Conservation (phyloP, 1,140 invertebrate genomes). For the Spodoptera frugiperda region DNA sequence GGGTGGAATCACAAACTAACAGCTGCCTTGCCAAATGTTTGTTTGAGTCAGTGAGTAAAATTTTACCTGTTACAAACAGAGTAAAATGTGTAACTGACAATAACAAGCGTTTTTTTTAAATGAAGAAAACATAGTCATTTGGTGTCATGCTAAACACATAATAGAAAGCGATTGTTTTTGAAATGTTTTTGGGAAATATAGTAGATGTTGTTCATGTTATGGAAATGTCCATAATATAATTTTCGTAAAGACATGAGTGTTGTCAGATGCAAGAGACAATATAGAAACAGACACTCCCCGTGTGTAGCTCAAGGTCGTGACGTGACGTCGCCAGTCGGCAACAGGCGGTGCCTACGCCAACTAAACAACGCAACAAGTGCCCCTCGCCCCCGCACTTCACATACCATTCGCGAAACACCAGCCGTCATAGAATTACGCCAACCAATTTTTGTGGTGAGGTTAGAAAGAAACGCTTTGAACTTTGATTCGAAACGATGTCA, state of each 20-base stretch:
- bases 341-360: conserved; percentile 76
- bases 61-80: conserved; percentile 4
- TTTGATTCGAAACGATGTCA: neutral
- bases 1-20: conserved; percentile 66
- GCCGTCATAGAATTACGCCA: conserved; percentile 52
- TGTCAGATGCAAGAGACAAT: conserved; percentile 45
- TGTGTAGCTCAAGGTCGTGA: conserved; percentile 75
- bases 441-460: conserved; percentile 21
- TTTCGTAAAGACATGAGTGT: conserved; percentile 3
- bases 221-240: neutral
- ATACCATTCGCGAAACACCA: conserved; percentile 68
- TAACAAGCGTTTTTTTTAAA: neutral
- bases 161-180: neutral
- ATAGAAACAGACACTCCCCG: conserved; percentile 57
- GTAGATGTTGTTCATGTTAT: neutral
- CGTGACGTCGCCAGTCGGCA: conserved; percentile 77
- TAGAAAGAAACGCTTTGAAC: conserved; percentile 7
- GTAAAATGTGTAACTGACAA: neutral
- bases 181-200: neutral
- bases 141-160: neutral
- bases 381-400: conserved; percentile 66
- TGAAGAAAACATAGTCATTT: no score
- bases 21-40: conserved; percentile 61
- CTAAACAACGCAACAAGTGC: conserved; percentile 84
- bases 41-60: neutral